These are phyloP conservation scores for Hypothenemus hampei DNA, from an alignment of 1,140 invertebrate genomes.

Conservation along the genomic window DNA sequence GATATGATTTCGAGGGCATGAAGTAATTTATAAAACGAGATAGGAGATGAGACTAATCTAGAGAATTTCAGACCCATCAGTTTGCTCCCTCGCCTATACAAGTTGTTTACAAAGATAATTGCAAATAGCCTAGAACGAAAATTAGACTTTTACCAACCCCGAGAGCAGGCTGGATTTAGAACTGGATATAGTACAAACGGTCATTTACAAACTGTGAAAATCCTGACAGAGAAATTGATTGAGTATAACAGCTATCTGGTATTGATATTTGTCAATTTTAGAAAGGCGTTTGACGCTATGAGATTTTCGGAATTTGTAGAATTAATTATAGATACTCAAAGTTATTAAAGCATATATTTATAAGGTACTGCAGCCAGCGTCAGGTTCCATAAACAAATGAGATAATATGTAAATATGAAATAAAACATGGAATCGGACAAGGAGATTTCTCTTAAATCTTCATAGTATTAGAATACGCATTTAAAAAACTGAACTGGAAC, in stretches of 20 bases:
- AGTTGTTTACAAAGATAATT: slow-evolving; percentile 5
- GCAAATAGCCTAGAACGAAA: slow-evolving; percentile 2
- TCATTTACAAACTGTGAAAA: neutral
- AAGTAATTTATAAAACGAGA: neutral
- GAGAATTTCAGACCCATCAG: slow-evolving; percentile 1
- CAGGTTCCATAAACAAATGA: no score
- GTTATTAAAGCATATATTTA: no score
- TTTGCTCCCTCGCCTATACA: neutral
- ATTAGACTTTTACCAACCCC: slow-evolving; percentile 2
- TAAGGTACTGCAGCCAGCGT: no score
- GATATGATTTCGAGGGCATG: no score
- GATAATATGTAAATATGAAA: no score
- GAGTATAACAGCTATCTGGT: neutral
- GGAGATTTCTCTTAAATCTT: no score
- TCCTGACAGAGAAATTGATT: neutral
- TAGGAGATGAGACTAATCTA: neutral
- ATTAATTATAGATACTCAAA: no score
- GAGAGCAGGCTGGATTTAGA: neutral
- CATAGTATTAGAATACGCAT: no score
- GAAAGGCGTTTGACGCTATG: neutral
- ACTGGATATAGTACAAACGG: neutral
- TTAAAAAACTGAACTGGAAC: no score
- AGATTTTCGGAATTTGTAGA: no score
- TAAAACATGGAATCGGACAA: no score
- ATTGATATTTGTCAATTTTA: neutral